Evolutionary conservation across 2,113 vertebrate species (phyloP).

Genomic region (Pteropus alecto): DNA sequence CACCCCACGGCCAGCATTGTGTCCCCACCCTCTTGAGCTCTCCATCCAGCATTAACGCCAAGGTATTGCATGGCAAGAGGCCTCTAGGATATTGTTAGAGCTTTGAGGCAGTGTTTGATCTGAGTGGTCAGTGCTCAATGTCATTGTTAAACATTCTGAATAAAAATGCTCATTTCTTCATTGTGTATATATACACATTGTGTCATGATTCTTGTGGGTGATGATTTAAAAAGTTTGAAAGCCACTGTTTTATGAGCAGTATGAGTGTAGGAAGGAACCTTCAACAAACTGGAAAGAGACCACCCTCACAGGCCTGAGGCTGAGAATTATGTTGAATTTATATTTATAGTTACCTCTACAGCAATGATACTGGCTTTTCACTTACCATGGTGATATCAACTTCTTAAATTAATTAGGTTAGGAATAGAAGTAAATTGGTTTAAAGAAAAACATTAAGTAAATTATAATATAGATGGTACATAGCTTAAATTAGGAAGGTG

Average conservation of each 20-base stretch:
- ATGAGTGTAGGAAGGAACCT: neutral
- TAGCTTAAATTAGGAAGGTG: neutral
- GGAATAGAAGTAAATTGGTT: neutral
- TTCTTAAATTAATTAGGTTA: neutral
- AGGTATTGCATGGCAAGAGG: neutral
- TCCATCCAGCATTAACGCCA: neutral
- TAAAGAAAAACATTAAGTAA: constrained; percentile 34
- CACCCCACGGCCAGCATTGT: neutral
- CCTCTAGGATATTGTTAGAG: neutral
- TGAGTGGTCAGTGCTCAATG: neutral
- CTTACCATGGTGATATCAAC: neutral
- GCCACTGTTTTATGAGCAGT: neutral
- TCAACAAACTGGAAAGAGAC: neutral
- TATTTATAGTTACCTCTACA: neutral
- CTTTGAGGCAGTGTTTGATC: neutral
- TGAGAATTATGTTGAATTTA: neutral
- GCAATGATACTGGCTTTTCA: neutral
- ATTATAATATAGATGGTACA: neutral
- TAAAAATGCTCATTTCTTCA: neutral
- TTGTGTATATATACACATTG: neutral
- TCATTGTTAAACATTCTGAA: neutral
- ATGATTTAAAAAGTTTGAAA: neutral
- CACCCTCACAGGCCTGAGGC: neutral
- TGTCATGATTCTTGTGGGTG: neutral
- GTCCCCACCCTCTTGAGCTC: neutral